Evolutionary conservation across 2,888 invertebrate species (phyloP).

Genomic region (Sceliomorpha sp.): DNA sequence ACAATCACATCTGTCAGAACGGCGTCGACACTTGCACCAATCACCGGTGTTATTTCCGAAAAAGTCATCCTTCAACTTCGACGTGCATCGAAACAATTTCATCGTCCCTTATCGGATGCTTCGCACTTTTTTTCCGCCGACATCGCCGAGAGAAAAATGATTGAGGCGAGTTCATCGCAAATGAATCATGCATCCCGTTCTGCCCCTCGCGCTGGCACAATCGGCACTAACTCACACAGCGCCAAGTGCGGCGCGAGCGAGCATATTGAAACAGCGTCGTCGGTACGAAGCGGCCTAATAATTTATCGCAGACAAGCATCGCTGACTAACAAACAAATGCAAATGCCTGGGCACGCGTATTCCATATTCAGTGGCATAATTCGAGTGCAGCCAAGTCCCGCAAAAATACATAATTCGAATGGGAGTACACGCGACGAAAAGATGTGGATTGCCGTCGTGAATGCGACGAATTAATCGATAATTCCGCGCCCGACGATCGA

Average conservation of each 20-base stretch:
- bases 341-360: slow-evolving; percentile 40
- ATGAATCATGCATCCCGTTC: slow-evolving; percentile 34
- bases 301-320: slow-evolving; percentile 42
- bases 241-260: slow-evolving; percentile 18
- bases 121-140: slow-evolving; percentile 2
- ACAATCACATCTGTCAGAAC: no score
- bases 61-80: slow-evolving; percentile 15
- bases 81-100: slow-evolving; percentile 18
- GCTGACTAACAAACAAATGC: slow-evolving; percentile 49
- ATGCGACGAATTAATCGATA: background rate
- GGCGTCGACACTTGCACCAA: no score
- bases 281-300: slow-evolving; percentile 34
- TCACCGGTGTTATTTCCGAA: background rate
- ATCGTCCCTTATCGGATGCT: slow-evolving; percentile 6
- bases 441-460: background rate
- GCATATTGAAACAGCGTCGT: slow-evolving; percentile 41
- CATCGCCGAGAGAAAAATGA: slow-evolving; percentile 17
- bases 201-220: slow-evolving; percentile 14
- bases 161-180: slow-evolving; percentile 26
- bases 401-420: slow-evolving; percentile 20
- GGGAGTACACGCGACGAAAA: background rate
- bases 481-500: slow-evolving; percentile 13
- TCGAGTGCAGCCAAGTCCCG: slow-evolving; percentile 18
- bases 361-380: slow-evolving; percentile 50
- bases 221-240: slow-evolving; percentile 35